Conservation (phyloP, 2,113 vertebrate species). For the Cheirogaleus medius region DNA sequence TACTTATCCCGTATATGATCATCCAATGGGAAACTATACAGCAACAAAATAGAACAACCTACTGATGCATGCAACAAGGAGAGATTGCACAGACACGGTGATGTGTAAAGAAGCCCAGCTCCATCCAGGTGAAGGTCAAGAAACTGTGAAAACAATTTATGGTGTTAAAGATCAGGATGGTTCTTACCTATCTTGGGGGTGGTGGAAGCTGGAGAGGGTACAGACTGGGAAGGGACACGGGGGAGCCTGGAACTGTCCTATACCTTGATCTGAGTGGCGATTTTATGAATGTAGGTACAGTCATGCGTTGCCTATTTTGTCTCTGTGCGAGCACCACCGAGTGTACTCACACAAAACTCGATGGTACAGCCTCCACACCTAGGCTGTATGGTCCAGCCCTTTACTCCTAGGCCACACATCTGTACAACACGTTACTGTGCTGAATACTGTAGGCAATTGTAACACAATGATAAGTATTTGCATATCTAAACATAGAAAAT, state of each 20-base stretch:
- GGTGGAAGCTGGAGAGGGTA: accelerated
- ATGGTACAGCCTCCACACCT: neutral
- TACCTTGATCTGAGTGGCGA: neutral
- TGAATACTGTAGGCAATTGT: neutral
- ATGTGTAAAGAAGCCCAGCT: neutral
- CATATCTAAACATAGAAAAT: too few relatives aligned
- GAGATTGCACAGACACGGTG: neutral
- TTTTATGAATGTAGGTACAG: neutral
- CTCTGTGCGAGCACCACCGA: neutral
- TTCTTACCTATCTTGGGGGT: neutral
- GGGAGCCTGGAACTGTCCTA: neutral
- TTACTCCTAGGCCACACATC: neutral
- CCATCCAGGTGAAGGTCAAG: too few relatives aligned
- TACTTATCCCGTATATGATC: neutral
- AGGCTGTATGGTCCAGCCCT: too few relatives aligned
- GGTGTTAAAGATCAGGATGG: too few relatives aligned
- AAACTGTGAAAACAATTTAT: accelerated
- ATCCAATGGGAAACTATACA: neutral
- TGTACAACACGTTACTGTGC: too few relatives aligned
- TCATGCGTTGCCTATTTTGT: neutral
- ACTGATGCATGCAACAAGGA: accelerated
- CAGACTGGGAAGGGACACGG: neutral
- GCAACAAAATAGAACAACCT: neutral
- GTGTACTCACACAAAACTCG: neutral
- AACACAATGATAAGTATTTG: neutral